Percentiles rank a stretch among this genome's conserved stretches.
phyloP scores from a whole-genome alignment of 1,140 invertebrate species.

The Linepithema humile region DNA sequence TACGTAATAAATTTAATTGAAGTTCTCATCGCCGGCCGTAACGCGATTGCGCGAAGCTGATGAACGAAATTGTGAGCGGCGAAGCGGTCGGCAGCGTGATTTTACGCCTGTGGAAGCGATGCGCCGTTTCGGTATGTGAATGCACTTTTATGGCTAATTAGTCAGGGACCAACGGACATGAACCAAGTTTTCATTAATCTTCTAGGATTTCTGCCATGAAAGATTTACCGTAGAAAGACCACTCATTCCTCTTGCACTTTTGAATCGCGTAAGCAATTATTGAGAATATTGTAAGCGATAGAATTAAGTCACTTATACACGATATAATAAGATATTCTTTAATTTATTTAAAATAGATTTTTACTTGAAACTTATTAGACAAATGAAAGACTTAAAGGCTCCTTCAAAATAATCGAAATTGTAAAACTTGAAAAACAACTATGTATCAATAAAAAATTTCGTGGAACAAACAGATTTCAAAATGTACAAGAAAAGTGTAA shows the following conservation, averaged over 20 bases:
- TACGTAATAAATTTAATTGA: conserved; percentile 30
- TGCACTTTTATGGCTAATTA: conserved; percentile 25
- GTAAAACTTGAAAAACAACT: too few species aligned
- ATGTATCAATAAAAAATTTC: too few species aligned
- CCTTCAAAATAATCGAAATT: too few species aligned
- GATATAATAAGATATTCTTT: too few species aligned
- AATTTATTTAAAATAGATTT: too few species aligned
- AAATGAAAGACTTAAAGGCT: too few species aligned
- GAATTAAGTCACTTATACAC: too few species aligned
- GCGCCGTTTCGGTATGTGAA: conserved; percentile 25
- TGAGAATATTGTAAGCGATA: neutral
- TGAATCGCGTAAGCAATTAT: too few species aligned
- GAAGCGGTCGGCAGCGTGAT: neutral
- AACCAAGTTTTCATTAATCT: conserved; percentile 6
- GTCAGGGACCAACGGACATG: neutral
- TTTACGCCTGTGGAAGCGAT: neutral
- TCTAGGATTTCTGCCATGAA: neutral
- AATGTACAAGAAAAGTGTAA: too few species aligned
- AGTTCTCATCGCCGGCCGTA: neutral
- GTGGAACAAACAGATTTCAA: too few species aligned
- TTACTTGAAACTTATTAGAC: too few species aligned
- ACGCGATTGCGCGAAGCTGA: conserved; percentile 13
- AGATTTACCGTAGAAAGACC: neutral
- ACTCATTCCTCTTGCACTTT: neutral
- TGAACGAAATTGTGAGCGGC: conserved; percentile 18